phyloP scores from a whole-genome alignment of 2,888 invertebrate genomes.

The Tipula lateralis region DNA sequence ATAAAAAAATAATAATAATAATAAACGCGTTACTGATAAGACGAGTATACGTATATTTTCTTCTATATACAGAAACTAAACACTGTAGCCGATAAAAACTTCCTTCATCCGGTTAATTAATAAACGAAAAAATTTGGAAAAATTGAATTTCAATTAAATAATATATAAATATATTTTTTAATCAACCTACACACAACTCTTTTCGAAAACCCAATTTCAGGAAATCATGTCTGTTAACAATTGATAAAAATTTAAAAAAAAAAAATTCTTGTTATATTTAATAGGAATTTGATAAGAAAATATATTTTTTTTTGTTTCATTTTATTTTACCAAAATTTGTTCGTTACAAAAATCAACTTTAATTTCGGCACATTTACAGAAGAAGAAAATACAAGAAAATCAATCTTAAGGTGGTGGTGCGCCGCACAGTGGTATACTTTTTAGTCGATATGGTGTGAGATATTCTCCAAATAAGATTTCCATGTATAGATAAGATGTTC shows the following conservation, averaged over 20 bases:
- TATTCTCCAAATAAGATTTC: not conserved
- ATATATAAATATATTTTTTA: not conserved
- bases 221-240: slow-evolving; percentile 11
- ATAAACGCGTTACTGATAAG: not conserved
- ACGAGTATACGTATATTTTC: not conserved
- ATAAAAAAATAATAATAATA: not conserved
- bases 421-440: not conserved
- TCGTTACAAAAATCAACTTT: not conserved
- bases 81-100: not conserved
- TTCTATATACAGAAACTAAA: not conserved
- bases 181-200: slow-evolving; percentile 19
- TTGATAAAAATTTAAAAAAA: not conserved
- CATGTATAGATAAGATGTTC: slow-evolving; percentile 4
- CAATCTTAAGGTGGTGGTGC: not conserved
- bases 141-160: slow-evolving; percentile 9
- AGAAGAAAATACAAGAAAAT: not conserved
- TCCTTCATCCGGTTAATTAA: slow-evolving; percentile 24
- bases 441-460: not conserved
- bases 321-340: not conserved
- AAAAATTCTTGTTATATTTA: not conserved
- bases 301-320: not conserved
- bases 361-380: slow-evolving; percentile 19
- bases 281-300: slow-evolving; percentile 24
- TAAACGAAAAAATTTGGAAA: slow-evolving; percentile 11
- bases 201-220: slow-evolving; percentile 19